A percentile compares a stretch with the other conserved stretches of the same genome.
phyloP scores from a whole-genome alignment of 2,888 invertebrate genomes.

The Pollenia amentaria region DNA sequence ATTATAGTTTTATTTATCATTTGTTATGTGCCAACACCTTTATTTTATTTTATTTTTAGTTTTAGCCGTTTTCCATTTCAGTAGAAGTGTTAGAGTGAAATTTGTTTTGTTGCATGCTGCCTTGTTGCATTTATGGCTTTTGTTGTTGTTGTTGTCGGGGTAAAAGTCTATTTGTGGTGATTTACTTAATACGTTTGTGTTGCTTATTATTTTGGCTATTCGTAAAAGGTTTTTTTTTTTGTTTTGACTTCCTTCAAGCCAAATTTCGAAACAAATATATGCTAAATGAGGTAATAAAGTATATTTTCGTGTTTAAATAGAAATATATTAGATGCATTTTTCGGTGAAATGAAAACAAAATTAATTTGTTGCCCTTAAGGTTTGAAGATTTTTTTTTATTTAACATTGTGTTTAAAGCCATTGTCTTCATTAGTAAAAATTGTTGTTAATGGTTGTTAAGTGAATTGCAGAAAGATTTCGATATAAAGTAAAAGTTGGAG shows the following conservation, averaged over 20 bases:
- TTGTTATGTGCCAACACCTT: conserved; percentile 71
- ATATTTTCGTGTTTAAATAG: conserved; percentile 60
- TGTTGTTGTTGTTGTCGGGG: not conserved
- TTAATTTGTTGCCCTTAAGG: conserved; percentile 41
- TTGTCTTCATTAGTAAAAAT: conserved; percentile 59
- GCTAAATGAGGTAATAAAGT: conserved; percentile 68
- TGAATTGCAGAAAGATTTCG: not conserved
- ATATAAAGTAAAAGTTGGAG: conserved; percentile 7
- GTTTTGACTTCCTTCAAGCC: conserved; percentile 61
- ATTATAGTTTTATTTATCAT: conserved; percentile 69
- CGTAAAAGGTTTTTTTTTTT: conserved; percentile 47
- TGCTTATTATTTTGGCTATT: conserved; percentile 43
- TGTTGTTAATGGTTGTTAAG: conserved; percentile 8
- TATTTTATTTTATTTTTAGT: conserved; percentile 12
- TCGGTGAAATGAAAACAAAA: conserved; percentile 23
- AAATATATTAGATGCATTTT: conserved; percentile 28
- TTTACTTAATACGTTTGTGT: conserved; percentile 31
- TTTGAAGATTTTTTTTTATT: conserved; percentile 20
- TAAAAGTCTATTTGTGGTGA: conserved; percentile 43
- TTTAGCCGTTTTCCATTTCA: conserved; percentile 56
- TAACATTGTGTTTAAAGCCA: not conserved
- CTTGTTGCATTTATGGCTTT: conserved; percentile 19
- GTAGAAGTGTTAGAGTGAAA: conserved; percentile 54
- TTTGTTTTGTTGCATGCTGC: conserved; percentile 28
- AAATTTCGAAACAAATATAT: conserved; percentile 54